A percentile compares a stretch with the other conserved stretches of the same genome.
Conservation (phyloP, 2,797 vertebrate species). For the Apodemus agrarius region DNA sequence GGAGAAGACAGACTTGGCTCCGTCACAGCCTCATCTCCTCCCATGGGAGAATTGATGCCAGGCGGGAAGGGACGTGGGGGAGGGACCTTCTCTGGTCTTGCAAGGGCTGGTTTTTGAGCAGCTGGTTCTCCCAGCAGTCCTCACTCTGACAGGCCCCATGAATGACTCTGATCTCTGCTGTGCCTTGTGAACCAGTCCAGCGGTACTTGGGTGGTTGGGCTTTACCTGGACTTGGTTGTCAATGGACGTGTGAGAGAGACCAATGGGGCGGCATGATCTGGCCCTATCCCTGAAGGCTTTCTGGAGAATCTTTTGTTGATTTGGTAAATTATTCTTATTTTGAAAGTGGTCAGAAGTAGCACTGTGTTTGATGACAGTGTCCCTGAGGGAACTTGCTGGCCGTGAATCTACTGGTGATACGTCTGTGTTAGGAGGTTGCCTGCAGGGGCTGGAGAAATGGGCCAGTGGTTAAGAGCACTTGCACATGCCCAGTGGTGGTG, state of each 20-base stretch:
- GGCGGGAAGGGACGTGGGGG: neutral
- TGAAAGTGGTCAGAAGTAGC: neutral
- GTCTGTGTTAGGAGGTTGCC: neutral
- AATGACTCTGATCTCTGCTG: neutral
- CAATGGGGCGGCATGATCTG: rapidly evolving
- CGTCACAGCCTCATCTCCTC: neutral
- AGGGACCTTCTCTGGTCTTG: neutral
- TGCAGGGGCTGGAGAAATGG: neutral
- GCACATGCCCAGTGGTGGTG: neutral
- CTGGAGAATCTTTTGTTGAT: neutral
- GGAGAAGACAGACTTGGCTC: neutral
- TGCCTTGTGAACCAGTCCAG: neutral
- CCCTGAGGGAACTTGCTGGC: neutral
- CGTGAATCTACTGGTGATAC: neutral
- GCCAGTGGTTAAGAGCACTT: neutral
- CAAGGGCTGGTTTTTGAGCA: neutral
- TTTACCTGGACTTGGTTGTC: neutral
- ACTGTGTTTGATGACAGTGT: neutral
- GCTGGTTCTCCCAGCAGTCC: neutral
- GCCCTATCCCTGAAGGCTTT: neutral
- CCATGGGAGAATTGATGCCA: neutral
- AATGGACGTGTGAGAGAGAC: neutral
- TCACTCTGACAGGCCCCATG: neutral
- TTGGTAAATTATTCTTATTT: neutral
- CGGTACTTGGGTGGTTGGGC: neutral